phyloP scores from a whole-genome alignment of 2,888 invertebrate genomes.

The Drosophila borealis region DNA sequence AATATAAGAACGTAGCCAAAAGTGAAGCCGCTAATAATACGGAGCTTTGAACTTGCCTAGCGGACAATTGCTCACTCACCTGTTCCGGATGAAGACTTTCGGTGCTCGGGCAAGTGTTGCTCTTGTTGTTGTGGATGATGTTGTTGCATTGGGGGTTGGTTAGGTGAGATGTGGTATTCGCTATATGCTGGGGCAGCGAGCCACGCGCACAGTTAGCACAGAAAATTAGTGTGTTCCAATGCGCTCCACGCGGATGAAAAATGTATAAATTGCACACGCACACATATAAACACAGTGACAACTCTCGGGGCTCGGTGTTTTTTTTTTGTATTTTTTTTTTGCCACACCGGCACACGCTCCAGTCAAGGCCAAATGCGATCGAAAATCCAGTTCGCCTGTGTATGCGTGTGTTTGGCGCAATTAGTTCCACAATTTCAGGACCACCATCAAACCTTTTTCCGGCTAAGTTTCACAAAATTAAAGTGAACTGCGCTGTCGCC shows the following conservation, averaged over 20 bases:
- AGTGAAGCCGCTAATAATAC: constrained; percentile 12
- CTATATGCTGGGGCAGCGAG: constrained; percentile 8
- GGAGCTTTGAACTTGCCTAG: constrained; percentile 35
- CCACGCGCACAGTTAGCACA: constrained; percentile 46
- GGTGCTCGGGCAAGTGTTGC: constrained; percentile 11
- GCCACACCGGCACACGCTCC: constrained; percentile 12
- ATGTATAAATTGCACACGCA: constrained; percentile 60
- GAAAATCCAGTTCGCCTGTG: constrained; percentile 15
- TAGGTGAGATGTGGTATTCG: constrained; percentile 5
- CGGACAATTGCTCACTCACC: constrained; percentile 39
- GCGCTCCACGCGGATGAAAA: constrained; percentile 66
- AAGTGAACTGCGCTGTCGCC: constrained; percentile 43
- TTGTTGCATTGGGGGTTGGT: constrained; percentile 46
- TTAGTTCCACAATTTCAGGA: constrained; percentile 17
- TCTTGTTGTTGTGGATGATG: constrained; percentile 2
- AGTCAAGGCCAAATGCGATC: constrained; percentile 44
- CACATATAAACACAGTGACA: constrained; percentile 24
- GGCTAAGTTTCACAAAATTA: constrained; percentile 19
- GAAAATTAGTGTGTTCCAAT: constrained; percentile 22
- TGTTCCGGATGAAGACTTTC: constrained; percentile 49
- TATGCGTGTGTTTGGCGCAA: constrained; percentile 20
- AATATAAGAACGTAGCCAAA: constrained; percentile 24
- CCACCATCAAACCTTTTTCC: constrained; percentile 16
- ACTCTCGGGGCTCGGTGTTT: constrained; percentile 5
- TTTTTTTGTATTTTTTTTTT: constrained; percentile 8